Percentiles rank a stretch among this genome's conserved stretches.
These are phyloP conservation scores for Aptenodytes forsteri DNA, from an alignment of 2,113 vertebrate genomes.

Conservation along the genomic window DNA sequence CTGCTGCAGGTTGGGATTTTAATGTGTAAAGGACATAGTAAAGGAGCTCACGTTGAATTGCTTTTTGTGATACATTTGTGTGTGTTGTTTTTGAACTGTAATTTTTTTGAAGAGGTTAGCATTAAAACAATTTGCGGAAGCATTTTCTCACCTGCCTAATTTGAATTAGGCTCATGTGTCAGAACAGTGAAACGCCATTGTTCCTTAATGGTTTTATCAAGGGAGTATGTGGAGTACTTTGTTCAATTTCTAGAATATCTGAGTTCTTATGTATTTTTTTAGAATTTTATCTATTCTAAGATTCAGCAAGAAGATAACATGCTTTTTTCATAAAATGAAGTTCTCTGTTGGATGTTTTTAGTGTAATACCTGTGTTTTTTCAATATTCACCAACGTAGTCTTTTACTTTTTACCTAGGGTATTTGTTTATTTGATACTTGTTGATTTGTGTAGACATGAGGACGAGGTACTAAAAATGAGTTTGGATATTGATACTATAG, in stretches of 20 bases:
- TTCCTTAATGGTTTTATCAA: neutral
- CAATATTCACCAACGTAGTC: neutral
- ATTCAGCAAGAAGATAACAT: neutral
- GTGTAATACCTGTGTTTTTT: neutral
- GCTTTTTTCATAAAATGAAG: neutral
- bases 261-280: neutral
- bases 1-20: neutral
- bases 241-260: neutral
- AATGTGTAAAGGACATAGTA: neutral
- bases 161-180: neutral
- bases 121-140: neutral
- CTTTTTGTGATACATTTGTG: accelerated
- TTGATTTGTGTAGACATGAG: neutral
- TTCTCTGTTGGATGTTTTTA: neutral
- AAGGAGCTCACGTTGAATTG: accelerated
- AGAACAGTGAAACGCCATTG: neutral
- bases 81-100: neutral
- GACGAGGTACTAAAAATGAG: neutral
- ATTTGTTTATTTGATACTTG: neutral
- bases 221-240: neutral
- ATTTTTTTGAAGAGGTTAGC: neutral
- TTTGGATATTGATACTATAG: neutral
- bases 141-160: neutral
- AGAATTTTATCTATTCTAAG: neutral
- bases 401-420: neutral